phyloP scores from a whole-genome alignment of 2,113 vertebrate genomes.

The Micromys minutus region DNA sequence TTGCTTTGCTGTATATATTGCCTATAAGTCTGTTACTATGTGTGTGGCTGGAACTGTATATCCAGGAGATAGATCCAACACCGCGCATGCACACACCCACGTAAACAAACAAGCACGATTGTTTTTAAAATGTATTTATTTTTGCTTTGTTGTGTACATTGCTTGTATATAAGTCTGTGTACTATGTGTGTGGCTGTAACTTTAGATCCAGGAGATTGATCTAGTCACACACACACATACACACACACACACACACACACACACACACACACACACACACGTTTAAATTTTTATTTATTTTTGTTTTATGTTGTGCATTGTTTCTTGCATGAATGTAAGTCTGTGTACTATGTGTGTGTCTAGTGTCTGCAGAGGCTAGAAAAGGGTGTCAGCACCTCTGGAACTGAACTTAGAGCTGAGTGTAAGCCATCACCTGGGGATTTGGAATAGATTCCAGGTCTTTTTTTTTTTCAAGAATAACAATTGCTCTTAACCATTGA shows the following conservation, averaged over 20 bases:
- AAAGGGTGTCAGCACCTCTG: background rate
- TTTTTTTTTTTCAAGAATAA: background rate
- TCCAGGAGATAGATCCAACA: background rate
- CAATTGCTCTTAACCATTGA: background rate
- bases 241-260: too few relatives aligned
- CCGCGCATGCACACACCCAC: background rate
- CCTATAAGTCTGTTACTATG: too few relatives aligned
- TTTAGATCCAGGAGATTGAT: too few relatives aligned
- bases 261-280: too few relatives aligned
- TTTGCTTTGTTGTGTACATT: background rate
- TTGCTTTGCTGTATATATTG: too few relatives aligned
- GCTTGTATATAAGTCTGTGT: background rate
- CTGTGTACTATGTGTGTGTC: background rate
- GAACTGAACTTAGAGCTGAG: background rate
- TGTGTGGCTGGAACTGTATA: too few relatives aligned
- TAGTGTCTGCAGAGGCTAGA: background rate
- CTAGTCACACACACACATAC: too few relatives aligned
- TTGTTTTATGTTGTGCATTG: background rate
- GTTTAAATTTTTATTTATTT: background rate
- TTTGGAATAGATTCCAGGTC: background rate
- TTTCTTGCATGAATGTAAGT: background rate
- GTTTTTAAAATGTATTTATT: background rate
- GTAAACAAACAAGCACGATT: too few relatives aligned
- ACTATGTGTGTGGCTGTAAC: too few relatives aligned
- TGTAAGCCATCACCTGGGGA: background rate